Conservation (phyloP, 2,113 vertebrate species). For the Ciconia stormi region DNA sequence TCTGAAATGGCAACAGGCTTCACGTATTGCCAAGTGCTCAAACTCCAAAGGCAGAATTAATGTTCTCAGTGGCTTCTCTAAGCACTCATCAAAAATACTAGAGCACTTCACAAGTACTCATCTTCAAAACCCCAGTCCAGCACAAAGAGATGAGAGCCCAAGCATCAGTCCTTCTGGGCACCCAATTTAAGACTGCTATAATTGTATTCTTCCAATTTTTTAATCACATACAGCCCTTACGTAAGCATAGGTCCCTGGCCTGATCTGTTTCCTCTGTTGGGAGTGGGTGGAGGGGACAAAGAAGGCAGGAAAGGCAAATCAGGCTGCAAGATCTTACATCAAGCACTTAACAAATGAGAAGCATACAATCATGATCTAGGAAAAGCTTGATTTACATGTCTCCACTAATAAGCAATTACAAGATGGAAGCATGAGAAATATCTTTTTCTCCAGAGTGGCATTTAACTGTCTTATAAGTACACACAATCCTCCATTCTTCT, state of each 20-base stretch:
- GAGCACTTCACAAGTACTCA: neutral
- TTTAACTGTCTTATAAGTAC: neutral
- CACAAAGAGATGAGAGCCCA: neutral
- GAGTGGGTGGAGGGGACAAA: neutral
- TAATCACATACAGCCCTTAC: neutral
- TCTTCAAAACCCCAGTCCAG: neutral
- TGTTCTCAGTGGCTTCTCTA: neutral
- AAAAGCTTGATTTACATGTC: neutral
- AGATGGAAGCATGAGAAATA: neutral
- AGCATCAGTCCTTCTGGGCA: neutral
- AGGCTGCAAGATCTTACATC: neutral
- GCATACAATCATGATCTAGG: neutral
- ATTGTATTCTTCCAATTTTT: neutral
- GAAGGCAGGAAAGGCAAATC: neutral
- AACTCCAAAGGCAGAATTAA: neutral
- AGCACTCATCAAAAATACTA: neutral
- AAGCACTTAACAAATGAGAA: neutral
- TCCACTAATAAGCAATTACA: neutral
- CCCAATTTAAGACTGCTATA: neutral
- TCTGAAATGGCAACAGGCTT: neutral
- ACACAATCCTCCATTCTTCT: neutral
- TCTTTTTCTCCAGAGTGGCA: neutral
- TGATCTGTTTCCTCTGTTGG: neutral
- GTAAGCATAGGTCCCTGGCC: rapidly evolving
- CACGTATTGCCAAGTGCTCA: neutral